phyloP scores from a whole-genome alignment of 2,113 vertebrate species.

The Leptosomus discolor region DNA sequence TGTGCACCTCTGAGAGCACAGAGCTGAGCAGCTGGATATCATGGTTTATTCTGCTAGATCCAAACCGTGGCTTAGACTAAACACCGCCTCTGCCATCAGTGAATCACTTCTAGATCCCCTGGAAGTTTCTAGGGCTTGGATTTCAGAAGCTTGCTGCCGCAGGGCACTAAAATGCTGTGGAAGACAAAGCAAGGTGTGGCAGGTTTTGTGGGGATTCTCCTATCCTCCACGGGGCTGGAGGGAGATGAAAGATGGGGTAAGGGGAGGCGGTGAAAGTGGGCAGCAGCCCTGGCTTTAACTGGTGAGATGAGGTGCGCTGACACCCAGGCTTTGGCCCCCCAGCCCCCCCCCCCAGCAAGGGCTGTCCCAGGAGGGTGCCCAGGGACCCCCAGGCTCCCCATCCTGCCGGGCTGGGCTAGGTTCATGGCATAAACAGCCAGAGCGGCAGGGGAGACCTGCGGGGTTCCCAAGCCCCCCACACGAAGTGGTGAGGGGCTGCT shows the following conservation, averaged over 20 bases:
- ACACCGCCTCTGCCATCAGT: not conserved
- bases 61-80: not conserved
- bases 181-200: conserved; percentile 61
- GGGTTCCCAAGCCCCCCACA: not conserved
- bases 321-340: not conserved
- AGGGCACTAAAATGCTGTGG: not conserved
- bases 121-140: conserved; percentile 40
- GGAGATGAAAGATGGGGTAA: not conserved
- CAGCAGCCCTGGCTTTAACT: not conserved
- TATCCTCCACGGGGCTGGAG: not conserved
- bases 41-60: not conserved
- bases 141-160: conserved; percentile 4
- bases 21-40: not conserved
- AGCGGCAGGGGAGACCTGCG: accelerated
- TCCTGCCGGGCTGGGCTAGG: not conserved
- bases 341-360: not conserved
- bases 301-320: not conserved
- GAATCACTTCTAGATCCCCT: conserved; percentile 34
- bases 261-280: not conserved
- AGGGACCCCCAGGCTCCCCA: accelerated
- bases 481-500: accelerated
- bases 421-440: accelerated
- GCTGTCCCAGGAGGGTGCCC: not conserved
- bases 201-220: conserved; percentile 12
- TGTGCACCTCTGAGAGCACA: accelerated